Percentiles rank a stretch among this genome's conserved stretches.
Conservation (phyloP, 2,797 vertebrate species). For the Danio jaintianensis region DNA sequence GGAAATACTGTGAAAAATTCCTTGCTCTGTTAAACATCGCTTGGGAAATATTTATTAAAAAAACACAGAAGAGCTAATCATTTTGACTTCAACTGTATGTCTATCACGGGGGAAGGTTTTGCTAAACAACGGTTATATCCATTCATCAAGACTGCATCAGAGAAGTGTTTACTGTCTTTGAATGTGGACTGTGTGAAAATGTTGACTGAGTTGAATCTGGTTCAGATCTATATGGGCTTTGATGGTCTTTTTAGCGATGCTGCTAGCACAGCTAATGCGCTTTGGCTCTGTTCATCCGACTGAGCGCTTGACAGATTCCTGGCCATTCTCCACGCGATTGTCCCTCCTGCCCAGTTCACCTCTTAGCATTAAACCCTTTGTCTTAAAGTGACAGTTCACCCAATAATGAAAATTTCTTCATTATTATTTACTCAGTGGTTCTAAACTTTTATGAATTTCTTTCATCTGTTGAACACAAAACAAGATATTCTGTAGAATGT, state of each 20-base stretch:
- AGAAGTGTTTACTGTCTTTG: background rate
- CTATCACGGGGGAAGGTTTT: no score
- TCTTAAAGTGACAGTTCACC: background rate
- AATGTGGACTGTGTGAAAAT: background rate
- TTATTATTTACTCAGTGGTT: no score
- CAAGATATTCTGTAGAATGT: no score
- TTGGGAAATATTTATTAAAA: no score
- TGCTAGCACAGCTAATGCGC: constrained; percentile 1
- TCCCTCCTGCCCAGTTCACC: background rate
- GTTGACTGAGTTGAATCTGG: background rate
- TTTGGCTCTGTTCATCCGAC: constrained; percentile 8
- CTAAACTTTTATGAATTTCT: no score
- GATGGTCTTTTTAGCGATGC: constrained; percentile 11
- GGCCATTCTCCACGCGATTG: constrained; percentile 4
- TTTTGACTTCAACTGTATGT: no score
- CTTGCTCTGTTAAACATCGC: no score
- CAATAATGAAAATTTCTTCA: no score
- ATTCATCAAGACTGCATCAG: background rate
- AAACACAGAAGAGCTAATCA: no score
- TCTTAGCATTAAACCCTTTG: constrained; percentile 19
- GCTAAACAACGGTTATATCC: no score
- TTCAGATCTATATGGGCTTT: background rate
- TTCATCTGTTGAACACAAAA: no score
- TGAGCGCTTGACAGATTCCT: background rate
- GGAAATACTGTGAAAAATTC: no score